Evolutionary conservation across 92 coral and sea anemone species (phyloP), one percentile per base, ranked within the genome.

Genomic region (Umimayanthus chanpuru): DNA sequence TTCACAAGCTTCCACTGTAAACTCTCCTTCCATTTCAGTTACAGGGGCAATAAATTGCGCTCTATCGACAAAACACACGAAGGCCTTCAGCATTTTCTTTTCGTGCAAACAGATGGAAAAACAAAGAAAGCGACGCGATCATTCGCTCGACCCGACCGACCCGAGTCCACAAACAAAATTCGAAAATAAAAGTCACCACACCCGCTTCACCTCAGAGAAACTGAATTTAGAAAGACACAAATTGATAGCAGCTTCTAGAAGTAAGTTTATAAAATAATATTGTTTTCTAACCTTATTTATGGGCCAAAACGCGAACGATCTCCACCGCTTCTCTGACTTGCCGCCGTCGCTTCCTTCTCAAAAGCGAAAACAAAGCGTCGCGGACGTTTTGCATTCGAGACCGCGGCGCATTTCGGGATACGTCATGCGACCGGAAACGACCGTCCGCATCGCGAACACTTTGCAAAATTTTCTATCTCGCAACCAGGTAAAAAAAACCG

Each of bases 331-430:
- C 6, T 36, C 6, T 36, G 21, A 29, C 77, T 73, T 39, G 79
- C 49, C 79, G 79, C 12, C 79, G 44, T 75, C 79, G 79, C 44
- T 73, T 75, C 44, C 79, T 5, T 43, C 47, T 36, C 68, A 61
- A 36, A 38, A 75, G 79, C 79, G 79, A 75, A 73, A 61, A 61
- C 79, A 75, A 75, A 75, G 79, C 79, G 79, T 75, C 47, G 49
- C 79, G 53, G 79, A 75, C 79, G 68, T 61, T 39, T 75, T 36
- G 79, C 11, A 10, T n/a, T 20, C 49, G 49, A 39, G 79, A 53
- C 79, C 79, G 79, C 40, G 79, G 79, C 79, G 79, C 79, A 75
- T 75, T 20, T 75, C 30, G 79, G 79, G 79, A 75, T 75, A 75
- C 79, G 79, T 75, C 79, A 75, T n/a, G 65, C 65, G 15, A 61